Base-by-base conservation (phyloP, 2,113 vertebrate species). In the Oncorhynchus tshawytscha region DNA sequence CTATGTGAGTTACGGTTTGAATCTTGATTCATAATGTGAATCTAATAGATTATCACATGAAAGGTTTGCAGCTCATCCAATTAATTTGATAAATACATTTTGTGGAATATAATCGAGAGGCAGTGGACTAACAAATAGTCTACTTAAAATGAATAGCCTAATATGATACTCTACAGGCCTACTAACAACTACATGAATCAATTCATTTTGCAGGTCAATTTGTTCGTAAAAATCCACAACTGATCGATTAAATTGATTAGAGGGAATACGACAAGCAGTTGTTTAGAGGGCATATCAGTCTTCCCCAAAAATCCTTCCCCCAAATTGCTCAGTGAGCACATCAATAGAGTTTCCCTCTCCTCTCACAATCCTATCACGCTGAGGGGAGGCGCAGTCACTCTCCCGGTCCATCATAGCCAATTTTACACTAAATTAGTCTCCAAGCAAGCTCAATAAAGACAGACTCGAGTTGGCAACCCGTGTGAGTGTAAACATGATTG, bases 381-480 rank as follows among this genome's bases (percentile, higher is more conserved):
- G 51, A 54, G 4, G 51, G 12, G 16, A 54, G 16, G 51, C 51
- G 51, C 72, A 39, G 18, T 48, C 49, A 5, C 11, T 25, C 27
- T 49, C 60, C 34, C 74, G 74, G 74, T 51, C 87, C 84, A 89
- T 91, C 89, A 90, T 87, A 84, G 81, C 78, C 90, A 88, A 89
- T 92, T 92, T 92, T 89, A 92, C 89, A 90, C 86, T 88, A 90
- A 92, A 91, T 90, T 83, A 88, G 88, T 87, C 81, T 81, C 83
- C 79, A 90, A 90, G 92, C 87, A 91, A 91, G 87, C 89, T 77
- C 67, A 29, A 86, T 81, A 84, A 85, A 87, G 89, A 88, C 86
- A 75, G 80, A 82, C 84, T 87, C 54, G 84, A 84, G 84, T 74
- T 89, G 91, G 86, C 87, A 84, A 85, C 87, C 80, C 67, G 71